Evolutionary conservation across 2,797 vertebrate genomes (phyloP).

Genomic region (Pangasius macronema): DNA sequence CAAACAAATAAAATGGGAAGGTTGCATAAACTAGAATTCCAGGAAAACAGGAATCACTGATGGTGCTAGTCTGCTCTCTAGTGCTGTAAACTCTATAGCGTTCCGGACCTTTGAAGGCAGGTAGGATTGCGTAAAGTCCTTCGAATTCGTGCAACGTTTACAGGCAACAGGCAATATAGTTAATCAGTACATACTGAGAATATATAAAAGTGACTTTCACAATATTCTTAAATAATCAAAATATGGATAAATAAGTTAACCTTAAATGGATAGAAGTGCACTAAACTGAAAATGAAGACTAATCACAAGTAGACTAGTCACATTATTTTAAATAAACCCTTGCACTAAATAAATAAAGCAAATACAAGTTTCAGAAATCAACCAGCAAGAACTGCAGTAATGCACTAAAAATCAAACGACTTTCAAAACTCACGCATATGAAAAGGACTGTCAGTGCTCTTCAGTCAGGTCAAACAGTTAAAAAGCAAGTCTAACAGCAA

Average conservation of each 20-base stretch:
- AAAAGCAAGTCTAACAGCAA: not conserved
- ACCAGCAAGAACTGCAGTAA: not conserved
- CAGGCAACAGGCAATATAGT: not conserved
- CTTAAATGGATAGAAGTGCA: not conserved
- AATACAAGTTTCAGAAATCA: not conserved
- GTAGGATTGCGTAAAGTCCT: too few species aligned
- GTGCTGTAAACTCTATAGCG: too few species aligned
- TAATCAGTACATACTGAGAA: too few species aligned
- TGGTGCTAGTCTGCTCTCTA: conserved; percentile 30
- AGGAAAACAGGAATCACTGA: not conserved
- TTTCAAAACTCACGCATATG: not conserved
- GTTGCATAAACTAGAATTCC: not conserved
- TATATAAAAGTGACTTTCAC: not conserved
- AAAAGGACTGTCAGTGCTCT: not conserved
- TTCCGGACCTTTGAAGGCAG: too few species aligned
- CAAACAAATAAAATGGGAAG: not conserved
- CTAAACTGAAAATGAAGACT: not conserved
- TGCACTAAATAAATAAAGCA: not conserved
- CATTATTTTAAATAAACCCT: not conserved
- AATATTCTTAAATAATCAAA: not conserved
- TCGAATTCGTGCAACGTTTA: too few species aligned
- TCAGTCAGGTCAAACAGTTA: not conserved
- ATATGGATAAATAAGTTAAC: not conserved
- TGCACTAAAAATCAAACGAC: not conserved
- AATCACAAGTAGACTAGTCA: too few species aligned